Conservation (phyloP, 2,888 invertebrate genomes). For the Sphaerophoria taeniata region DNA sequence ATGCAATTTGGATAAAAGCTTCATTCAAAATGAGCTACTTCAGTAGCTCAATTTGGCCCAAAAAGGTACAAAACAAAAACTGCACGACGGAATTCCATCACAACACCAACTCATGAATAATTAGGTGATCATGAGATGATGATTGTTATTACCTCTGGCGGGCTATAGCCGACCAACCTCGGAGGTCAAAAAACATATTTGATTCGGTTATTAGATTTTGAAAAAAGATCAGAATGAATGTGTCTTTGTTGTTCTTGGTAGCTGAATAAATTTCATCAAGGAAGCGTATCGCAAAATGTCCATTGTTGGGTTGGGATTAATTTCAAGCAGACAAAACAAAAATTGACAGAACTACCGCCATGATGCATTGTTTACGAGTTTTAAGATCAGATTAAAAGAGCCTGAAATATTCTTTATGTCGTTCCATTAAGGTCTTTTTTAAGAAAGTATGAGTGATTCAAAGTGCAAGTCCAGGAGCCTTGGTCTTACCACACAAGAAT, state of each 20-base stretch:
- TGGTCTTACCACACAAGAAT: no score
- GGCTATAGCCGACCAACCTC: background rate
- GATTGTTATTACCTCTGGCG: background rate
- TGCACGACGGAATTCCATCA: conserved; percentile 43
- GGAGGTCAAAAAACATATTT: conserved; percentile 69
- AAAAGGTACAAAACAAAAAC: conserved; percentile 15
- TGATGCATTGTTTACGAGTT: conserved; percentile 10
- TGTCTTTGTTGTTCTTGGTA: background rate
- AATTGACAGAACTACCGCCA: conserved; percentile 15
- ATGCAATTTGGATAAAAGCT: conserved; percentile 61
- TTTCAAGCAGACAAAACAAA: background rate
- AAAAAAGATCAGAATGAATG: conserved; percentile 27
- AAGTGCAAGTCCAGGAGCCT: no score
- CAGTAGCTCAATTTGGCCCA: conserved; percentile 1
- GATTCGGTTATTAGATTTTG: conserved; percentile 52
- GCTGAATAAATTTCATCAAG: conserved; percentile 23
- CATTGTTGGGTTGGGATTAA: background rate
- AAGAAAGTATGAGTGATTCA: no score
- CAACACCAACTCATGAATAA: conserved; percentile 36
- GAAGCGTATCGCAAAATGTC: conserved; percentile 8
- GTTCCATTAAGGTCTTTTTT: no score
- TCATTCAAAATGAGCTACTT: conserved; percentile 40
- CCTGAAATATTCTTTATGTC: background rate
- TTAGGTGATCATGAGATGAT: conserved; percentile 56
- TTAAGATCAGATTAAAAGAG: conserved; percentile 9